phyloP scores from a whole-genome alignment of 2,797 vertebrate species.

The Nyctibius grandis region DNA sequence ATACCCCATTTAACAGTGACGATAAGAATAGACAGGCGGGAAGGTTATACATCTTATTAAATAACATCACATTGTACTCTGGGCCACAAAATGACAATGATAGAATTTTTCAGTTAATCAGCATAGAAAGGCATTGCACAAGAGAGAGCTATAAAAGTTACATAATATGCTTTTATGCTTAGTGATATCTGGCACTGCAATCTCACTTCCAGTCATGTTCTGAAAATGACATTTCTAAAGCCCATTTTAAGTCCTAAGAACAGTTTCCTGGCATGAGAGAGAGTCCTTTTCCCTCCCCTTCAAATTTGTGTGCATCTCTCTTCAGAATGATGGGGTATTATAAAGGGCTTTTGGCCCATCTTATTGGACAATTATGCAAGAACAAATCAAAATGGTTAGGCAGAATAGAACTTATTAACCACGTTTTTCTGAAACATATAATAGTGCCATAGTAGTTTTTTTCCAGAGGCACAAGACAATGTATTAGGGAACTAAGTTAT shows the following conservation, averaged over 20 bases:
- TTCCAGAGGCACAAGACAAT: not conserved
- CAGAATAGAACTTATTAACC: not conserved
- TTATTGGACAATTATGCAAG: not conserved
- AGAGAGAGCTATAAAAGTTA: conserved; percentile 44
- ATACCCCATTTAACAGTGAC: not conserved
- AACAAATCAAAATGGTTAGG: not conserved
- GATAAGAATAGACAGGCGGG: not conserved
- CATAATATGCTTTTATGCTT: conserved; percentile 19
- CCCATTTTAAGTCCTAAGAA: conserved; percentile 7
- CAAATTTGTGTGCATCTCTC: not conserved
- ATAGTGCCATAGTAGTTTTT: not conserved
- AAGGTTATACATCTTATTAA: conserved; percentile 53
- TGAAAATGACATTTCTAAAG: conserved; percentile 29
- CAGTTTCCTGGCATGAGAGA: not conserved
- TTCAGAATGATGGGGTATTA: not conserved
- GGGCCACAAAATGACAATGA: conserved; percentile 35
- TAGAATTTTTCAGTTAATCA: conserved; percentile 50
- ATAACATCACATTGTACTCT: conserved; percentile 38
- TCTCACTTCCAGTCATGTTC: conserved; percentile 35
- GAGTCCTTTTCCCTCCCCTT: not conserved
- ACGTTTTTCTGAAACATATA: not conserved
- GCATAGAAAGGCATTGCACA: conserved; percentile 32
- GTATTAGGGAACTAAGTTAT: not conserved
- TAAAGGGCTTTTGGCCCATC: not conserved
- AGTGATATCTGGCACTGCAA: conserved; percentile 25